Evolutionary conservation across 2,888 invertebrate genomes (phyloP), one percentile per base, ranked within the genome.

Genomic region (Drosophila pegasa): DNA sequence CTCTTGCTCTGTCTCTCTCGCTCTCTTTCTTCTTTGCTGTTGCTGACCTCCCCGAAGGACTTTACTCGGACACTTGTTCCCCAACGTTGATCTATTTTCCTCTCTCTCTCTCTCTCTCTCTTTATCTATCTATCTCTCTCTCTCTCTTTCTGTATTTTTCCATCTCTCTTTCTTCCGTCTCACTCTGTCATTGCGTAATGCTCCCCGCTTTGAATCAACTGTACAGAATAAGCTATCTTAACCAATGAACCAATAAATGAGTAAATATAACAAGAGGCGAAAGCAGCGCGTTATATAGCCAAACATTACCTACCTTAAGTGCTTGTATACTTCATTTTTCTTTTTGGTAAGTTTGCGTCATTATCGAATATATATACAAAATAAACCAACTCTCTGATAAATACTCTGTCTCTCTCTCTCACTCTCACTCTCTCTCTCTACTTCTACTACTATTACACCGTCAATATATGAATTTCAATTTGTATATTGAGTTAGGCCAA

Each of bases 311-410:
- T 43, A 43, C 16, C 16, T 73, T 61, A 71, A 78, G 56, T 68
- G 85, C 74, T 78, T 71, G 60, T 38, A 73, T 67, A 71, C 64
- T 72, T 78, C 58, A 75, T 76, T 78, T 86, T 80, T 69, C 59
- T 58, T 77, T 78, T 88, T 88, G 87, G 88, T 87, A 84, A 88
- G 80, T 83, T 83, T 68, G 69, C 69, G 80, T 71, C 61, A 68
- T 78, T 65, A 18, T 35, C 18, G 50, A 77, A 29, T 48, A 77
- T 45, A 43, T 16, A 43, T 27, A 27, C 54, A 59, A 59, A 41
- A 70, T 33, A 73, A 45, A 31, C 4, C 14, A 48, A 33, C 31
- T 45, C 31, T 45, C 56, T 47, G 58, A 61, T 71, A 60, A 54
- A 61, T 57, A 60, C 16, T 61, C 68, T 59, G 25, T 45, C 16